Percentiles rank a stretch among this genome's conserved stretches.
Evolutionary conservation across 2,797 vertebrate species (phyloP).

Genomic region (Diglossa cyanea): DNA sequence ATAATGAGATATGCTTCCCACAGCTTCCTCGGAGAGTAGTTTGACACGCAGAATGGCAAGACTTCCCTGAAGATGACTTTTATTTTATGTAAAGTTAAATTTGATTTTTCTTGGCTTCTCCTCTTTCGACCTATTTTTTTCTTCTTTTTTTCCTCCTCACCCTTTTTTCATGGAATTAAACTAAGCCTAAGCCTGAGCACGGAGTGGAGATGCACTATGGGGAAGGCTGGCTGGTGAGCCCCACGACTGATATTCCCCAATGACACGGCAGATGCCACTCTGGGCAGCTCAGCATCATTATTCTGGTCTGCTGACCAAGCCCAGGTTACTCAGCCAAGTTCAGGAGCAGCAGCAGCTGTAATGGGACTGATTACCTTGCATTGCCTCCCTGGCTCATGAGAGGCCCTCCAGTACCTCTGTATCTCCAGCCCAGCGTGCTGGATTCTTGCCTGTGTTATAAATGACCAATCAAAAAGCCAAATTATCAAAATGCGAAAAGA

Average conservation of each 20-base stretch:
- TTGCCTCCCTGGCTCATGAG: rapidly evolving
- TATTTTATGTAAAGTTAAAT: background rate
- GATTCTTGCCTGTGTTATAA: background rate
- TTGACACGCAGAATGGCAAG: background rate
- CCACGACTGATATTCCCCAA: background rate
- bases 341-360: background rate
- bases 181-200: background rate
- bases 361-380: background rate
- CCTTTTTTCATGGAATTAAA: background rate
- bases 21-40: background rate
- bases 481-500: too few relatives aligned
- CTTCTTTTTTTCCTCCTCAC: rapidly evolving
- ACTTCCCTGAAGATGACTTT: background rate
- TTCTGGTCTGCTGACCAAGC: background rate
- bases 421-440: background rate
- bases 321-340: background rate
- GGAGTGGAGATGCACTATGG: background rate
- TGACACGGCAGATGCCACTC: rapidly evolving
- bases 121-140: rapidly evolving
- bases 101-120: background rate
- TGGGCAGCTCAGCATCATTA: background rate
- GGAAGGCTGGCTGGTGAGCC: background rate
- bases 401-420: background rate
- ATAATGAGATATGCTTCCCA: background rate
- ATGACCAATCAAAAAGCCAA: too few relatives aligned